Conservation (phyloP, 92 coral and sea anemone species). For the Epizoanthus scotinus region DNA sequence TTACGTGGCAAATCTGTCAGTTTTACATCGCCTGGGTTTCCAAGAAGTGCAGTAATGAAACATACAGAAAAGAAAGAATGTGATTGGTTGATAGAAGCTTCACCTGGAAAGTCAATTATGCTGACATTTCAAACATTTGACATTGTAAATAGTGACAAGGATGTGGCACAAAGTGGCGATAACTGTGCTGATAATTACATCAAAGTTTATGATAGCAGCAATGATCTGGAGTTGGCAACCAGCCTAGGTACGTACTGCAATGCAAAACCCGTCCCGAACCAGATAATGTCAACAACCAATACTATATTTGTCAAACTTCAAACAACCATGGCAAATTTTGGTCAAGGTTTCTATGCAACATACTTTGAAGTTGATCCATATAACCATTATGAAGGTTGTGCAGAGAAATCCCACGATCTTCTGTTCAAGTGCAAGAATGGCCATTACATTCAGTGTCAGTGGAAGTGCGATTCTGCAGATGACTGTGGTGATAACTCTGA, state of each 20-base stretch:
- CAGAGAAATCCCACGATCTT: slow-evolving; percentile 55
- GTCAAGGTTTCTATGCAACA: slow-evolving; percentile 75
- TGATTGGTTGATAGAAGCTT: slow-evolving; percentile 75
- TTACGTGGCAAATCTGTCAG: slow-evolving; percentile 58
- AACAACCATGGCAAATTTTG: slow-evolving; percentile 42
- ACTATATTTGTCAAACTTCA: slow-evolving; percentile 60
- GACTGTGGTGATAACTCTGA: slow-evolving; percentile 87
- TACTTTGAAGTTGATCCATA: slow-evolving; percentile 70
- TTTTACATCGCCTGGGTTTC: slow-evolving; percentile 78
- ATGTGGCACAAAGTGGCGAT: slow-evolving; percentile 10
- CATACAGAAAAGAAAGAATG: slow-evolving; percentile 51
- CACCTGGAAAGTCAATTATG: slow-evolving; percentile 55
- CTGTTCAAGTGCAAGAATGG: slow-evolving; percentile 69
- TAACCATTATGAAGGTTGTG: slow-evolving; percentile 64
- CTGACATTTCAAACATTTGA: slow-evolving; percentile 67
- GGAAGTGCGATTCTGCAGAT: slow-evolving; percentile 84
- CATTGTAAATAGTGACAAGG: slow-evolving; percentile 20
- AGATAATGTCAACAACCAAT: slow-evolving; percentile 54
- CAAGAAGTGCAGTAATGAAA: slow-evolving; percentile 27
- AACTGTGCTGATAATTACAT: slow-evolving; percentile 56
- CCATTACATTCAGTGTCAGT: slow-evolving; percentile 65
- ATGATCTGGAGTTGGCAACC: slow-evolving; percentile 25
- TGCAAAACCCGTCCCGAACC: slow-evolving; percentile 39
- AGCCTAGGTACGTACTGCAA: slow-evolving; percentile 65
- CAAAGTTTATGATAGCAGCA: slow-evolving; percentile 68